Conservation (phyloP, 2,113 vertebrate species). For the Piaya cayana region DNA sequence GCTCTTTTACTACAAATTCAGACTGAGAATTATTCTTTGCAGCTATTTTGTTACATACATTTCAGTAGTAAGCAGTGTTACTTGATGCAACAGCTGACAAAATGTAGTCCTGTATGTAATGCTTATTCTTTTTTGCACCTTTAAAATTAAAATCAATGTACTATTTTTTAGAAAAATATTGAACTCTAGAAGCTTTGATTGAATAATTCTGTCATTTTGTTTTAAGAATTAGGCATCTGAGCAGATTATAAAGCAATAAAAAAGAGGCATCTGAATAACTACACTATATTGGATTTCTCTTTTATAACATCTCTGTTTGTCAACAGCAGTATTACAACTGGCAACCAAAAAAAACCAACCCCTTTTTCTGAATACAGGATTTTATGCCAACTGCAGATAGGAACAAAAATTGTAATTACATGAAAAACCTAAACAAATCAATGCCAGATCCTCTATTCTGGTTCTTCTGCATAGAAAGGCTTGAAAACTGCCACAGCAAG, state of each 20-base stretch:
- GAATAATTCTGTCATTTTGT: neutral
- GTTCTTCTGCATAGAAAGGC: neutral
- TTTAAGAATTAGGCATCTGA: conserved; percentile 47
- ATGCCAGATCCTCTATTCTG: neutral
- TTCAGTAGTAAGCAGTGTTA: neutral
- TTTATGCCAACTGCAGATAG: conserved; percentile 16
- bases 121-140: neutral
- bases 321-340: conserved; percentile 7
- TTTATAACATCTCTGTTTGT: conserved; percentile 51
- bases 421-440: conserved; percentile 6
- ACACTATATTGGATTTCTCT: conserved; percentile 28
- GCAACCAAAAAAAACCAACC: neutral
- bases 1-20: conserved; percentile 13
- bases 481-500: neutral
- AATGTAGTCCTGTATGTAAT: neutral
- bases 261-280: conserved; percentile 35
- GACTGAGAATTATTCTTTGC: neutral
- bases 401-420: conserved; percentile 30
- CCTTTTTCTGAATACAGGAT: neutral
- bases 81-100: conserved; percentile 23
- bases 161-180: conserved; percentile 31
- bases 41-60: neutral
- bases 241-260: conserved; percentile 34
- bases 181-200: neutral
- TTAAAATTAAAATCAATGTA: conserved; percentile 6